Evolutionary conservation across 2,113 vertebrate genomes (phyloP), one percentile per base, ranked within the genome.

Genomic region (Microtus ochrogaster): DNA sequence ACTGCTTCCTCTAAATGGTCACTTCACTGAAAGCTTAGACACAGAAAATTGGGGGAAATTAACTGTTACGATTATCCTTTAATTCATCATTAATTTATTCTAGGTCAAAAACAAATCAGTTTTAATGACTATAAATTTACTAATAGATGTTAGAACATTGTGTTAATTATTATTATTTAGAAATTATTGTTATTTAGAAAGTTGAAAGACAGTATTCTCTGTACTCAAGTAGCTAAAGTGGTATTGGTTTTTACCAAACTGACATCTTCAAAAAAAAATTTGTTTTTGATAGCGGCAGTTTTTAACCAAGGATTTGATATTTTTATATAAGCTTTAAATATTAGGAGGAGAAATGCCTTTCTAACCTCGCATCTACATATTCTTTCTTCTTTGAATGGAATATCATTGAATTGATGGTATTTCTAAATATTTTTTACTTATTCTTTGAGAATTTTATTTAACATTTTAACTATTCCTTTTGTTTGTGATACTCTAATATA

Each of bases 1-100:
- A 83, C n/a, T 30, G 55, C 63, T 95, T 96, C 63, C 33, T 72
- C 41, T 82, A 90, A 93, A 86, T 44, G 92, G 17, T 28, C 77
- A 39, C 5, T 90, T 74, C 84, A 86, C 90, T 96, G 47, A 94
- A 93, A 91, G 0, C 0, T 44, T 92, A 93, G 36, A 13, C 74
- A 78, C 14, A 0, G 2, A 44, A 74, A 87, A 41, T 36, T 93
- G 52, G 58, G 39, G 49, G 3, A 10, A 17, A 52, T 47, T 90
- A 55, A 82, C 0, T 70, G 26, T 88, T 21, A 2, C 19, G 66
- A 36, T 91, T 94, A 92, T 86, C 66, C 87, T n/a, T 63, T 87
- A 78, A 52, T 87, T 92, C 89, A 26, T 68, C 65, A 90, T 39
- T 88, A 49, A 96, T 61, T 89, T 21, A 52, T 68, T 73, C 22